Conservation (phyloP, 1,140 invertebrate genomes). For the Diachasma alloeum region DNA sequence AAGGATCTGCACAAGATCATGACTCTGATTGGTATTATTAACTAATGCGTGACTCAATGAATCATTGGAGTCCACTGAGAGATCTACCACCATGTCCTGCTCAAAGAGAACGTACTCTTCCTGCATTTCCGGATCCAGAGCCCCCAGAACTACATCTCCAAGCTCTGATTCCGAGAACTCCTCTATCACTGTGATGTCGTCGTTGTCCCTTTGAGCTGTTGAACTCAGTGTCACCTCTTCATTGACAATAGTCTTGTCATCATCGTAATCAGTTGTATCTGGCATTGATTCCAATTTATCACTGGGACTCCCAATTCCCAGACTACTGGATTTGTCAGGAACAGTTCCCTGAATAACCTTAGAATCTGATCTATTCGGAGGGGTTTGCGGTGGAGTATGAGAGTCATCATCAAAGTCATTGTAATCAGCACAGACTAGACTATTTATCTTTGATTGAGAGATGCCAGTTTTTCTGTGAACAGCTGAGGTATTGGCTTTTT, state of each 20-base stretch:
- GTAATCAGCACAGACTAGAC: conserved; percentile 70
- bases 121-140: conserved; percentile 67
- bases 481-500: conserved; percentile 64
- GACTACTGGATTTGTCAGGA: conserved; percentile 35
- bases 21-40: conserved; percentile 52
- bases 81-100: conserved; percentile 69
- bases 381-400: conserved; percentile 68
- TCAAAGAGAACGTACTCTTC: conserved; percentile 73
- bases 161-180: conserved; percentile 67
- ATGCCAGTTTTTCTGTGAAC: conserved; percentile 63
- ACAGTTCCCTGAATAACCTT: background rate
- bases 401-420: conserved; percentile 74
- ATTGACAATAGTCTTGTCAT: conserved; percentile 69
- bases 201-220: conserved; percentile 66
- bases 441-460: conserved; percentile 65
- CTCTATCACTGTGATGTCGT: conserved; percentile 70
- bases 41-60: conserved; percentile 64
- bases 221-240: conserved; percentile 70
- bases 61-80: conserved; percentile 69
- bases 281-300: conserved; percentile 57
- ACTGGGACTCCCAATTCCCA: conserved; percentile 49
- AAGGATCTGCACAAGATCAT: conserved; percentile 60
- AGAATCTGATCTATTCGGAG: conserved; percentile 42
- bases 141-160: conserved; percentile 67
- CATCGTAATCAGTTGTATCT: conserved; percentile 70